A percentile compares a stretch with the other conserved stretches of the same genome.
Conservation (phyloP, 2,888 invertebrate species). For the Hydraecia micacea region DNA sequence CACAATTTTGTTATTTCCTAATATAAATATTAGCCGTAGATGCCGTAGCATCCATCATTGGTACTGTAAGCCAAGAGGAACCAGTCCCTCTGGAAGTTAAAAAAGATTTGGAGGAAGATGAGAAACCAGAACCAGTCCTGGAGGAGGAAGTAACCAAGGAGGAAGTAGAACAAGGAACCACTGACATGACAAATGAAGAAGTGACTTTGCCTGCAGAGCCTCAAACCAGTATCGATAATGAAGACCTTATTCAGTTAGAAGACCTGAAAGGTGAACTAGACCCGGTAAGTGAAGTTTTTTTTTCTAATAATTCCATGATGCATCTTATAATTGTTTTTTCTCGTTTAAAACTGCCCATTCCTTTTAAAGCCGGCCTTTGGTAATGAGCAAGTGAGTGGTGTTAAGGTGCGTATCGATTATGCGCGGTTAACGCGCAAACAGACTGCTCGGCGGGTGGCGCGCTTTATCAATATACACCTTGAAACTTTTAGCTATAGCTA, state of each 20-base stretch:
- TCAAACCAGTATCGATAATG: conserved; percentile 28
- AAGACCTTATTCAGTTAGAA: conserved; percentile 65
- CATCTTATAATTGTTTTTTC: background rate
- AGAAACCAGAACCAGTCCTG: background rate
- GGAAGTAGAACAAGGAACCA: conserved; percentile 16
- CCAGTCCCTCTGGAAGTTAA: conserved; percentile 3
- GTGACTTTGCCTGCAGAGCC: conserved; percentile 22
- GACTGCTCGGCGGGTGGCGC: background rate
- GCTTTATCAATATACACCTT: background rate
- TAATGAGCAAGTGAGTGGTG: conserved; percentile 43
- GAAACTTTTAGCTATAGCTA: background rate
- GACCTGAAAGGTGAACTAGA: conserved; percentile 70
- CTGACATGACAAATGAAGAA: conserved; percentile 6
- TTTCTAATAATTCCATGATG: background rate
- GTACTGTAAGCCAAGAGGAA: conserved; percentile 71
- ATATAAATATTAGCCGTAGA: conserved; percentile 65
- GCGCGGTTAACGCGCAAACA: background rate
- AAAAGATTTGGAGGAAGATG: conserved; percentile 25
- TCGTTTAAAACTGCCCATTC: conserved; percentile 14
- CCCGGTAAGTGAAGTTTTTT: conserved; percentile 67
- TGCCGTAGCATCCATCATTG: conserved; percentile 86
- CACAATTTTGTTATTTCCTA: background rate
- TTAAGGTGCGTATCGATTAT: conserved; percentile 10
- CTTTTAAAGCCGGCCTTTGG: conserved; percentile 51
- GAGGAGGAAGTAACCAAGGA: conserved; percentile 43